Evolutionary conservation across 2,113 vertebrate species (phyloP).

Genomic region (Anthoscopus minutus): DNA sequence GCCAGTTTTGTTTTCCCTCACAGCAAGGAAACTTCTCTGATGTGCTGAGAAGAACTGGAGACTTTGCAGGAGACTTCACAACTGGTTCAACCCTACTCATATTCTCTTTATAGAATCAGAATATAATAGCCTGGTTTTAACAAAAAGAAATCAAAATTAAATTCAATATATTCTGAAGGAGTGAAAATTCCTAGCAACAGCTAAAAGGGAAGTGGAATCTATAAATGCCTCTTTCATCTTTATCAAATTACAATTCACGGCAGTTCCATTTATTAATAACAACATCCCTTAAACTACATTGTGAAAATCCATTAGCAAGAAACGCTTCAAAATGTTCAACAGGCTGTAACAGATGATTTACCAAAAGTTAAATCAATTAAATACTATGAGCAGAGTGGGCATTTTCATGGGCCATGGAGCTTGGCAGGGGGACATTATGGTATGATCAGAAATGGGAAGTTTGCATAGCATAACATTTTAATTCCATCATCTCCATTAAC

Average conservation of each 20-base stretch:
- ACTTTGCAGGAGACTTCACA: not conserved
- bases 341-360: conserved; percentile 22
- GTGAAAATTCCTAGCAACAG: conserved; percentile 47
- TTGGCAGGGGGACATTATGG: not conserved
- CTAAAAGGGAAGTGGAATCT: conserved; percentile 35
- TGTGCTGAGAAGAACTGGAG: not conserved
- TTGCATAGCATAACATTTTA: not conserved
- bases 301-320: conserved; percentile 52
- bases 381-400: not conserved
- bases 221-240: conserved; percentile 46
- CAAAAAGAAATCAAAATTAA: conserved; percentile 1
- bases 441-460: not conserved
- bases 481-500: not conserved
- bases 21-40: not conserved
- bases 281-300: conserved; percentile 37
- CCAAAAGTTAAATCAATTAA: conserved; percentile 9
- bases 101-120: not conserved
- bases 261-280: conserved; percentile 47
- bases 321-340: conserved; percentile 10
- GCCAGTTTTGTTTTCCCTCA: not conserved
- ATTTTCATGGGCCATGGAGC: not conserved
- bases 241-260: conserved; percentile 35
- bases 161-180: conserved; percentile 22
- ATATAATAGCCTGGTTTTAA: not conserved
- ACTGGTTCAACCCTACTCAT: not conserved